Evolutionary conservation across 2,113 vertebrate species (phyloP), one percentile per base, ranked within the genome.

Genomic region (Mola mola): DNA sequence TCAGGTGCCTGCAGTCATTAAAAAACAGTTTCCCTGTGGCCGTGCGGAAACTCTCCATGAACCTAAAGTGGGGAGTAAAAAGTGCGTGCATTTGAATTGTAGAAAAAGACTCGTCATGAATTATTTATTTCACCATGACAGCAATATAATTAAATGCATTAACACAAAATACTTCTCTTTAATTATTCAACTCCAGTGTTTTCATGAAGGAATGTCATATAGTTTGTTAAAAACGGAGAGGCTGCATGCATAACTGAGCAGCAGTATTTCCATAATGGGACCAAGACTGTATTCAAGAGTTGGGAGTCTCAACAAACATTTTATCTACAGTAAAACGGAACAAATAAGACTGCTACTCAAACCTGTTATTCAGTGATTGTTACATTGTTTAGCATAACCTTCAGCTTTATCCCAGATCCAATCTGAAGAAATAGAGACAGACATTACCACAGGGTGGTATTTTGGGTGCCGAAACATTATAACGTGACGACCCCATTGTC

Each of bases 71-170:
- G 13, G 33, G 38, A 17, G 44, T 44, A 41, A 16, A 3, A 44
- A 38, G 36, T 5, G 33, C 25, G 55, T 52, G 22, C 49, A 85
- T 89, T 79, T 83, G 71, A 84, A 83, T 84, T 88, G 78, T 74
- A 85, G 70, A 52, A 57, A 64, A 56, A 70, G 15, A 44, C 21
- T 44, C 3, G 1, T 6, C 38, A 81, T 88, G 82, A 81, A 88
- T 87, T 72, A 89, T 87, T 87, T 75, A 89, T 89, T 72, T 75
- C 66, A 81, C 84, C 72, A 83, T 66, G 75, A 83, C 66, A 73
- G 77, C 49, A 64, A 72, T 65, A 76, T 81, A 86, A 90, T 90
- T 82, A 83, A 86, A 87, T 59, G 72, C 82, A 78, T 86, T 85
- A 81, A 83, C 72, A 76, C 65, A 82, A 86, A 87, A 85, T 79